Evolutionary conservation across 1,140 invertebrate species (phyloP), one percentile per base, ranked within the genome.

Genomic region (Homarus americanus): DNA sequence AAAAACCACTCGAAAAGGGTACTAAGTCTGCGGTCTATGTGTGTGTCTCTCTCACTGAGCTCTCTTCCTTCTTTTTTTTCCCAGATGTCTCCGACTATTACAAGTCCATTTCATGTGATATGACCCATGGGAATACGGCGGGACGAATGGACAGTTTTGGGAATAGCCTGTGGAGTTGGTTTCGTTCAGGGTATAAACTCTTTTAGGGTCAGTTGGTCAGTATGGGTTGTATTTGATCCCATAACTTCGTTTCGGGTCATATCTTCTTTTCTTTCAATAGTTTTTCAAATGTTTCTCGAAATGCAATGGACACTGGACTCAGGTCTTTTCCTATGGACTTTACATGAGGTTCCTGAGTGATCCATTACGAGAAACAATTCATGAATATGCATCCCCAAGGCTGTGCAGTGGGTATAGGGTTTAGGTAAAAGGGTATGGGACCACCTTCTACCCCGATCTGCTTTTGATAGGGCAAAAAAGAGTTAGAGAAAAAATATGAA

Each of bases 401-500:
- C 32, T 4, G 0, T 63, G 24, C n/a, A 85, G 32, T 73, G 63
- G 66, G 44, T 73, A 49, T 41, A 86, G 83, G 72, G 69, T 44
- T 82, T n/a, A 12, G 38, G 41, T 15, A 69, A 80, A 88, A 72
- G 78, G 76, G 63, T 80, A 69, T n/a, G 53, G 36, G 24, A n/a
- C 76, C 28, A 15, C 75, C 38, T 28, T 38, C 36, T 32, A 72
- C 76, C 86, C 78, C 28, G 86, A 88, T 88, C 86, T 88, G 72
- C 76, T 88, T 88, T 88, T 80, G 86, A 88, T 88, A 88, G 58
- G 53, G 76, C 63, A 79, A 79, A 88, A n/a, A 88, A 82, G 58
- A 82, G 58, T 80, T 66, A 69, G 58, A 28, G 49, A 80, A 53
- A 73, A 44, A 41, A 69, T 28, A 32, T 32, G 63, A 69, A 32